phyloP scores from a whole-genome alignment of 2,888 invertebrate genomes.

The Junonia oenone region DNA sequence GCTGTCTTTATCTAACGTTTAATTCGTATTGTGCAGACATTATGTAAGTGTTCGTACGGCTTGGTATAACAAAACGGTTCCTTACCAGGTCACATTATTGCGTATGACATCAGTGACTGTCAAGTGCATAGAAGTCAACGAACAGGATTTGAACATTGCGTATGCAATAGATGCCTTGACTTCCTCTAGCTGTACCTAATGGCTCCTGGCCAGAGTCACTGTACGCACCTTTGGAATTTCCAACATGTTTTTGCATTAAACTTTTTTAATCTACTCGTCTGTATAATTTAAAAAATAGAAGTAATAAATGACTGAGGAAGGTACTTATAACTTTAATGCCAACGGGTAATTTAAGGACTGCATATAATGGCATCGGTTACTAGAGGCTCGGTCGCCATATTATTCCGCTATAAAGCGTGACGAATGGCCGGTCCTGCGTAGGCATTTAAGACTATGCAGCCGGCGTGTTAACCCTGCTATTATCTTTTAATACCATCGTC shows the following conservation, averaged over 20 bases:
- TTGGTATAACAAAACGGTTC: conserved; percentile 69
- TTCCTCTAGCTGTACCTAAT: conserved; percentile 53
- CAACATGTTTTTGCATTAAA: conserved; percentile 21
- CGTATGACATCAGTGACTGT: conserved; percentile 71
- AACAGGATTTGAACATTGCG: conserved; percentile 68
- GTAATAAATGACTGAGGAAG: conserved; percentile 13
- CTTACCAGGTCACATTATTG: conserved; percentile 71
- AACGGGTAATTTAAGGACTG: conserved; percentile 23
- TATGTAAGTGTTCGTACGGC: conserved; percentile 68
- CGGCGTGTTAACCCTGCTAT: conserved; percentile 65
- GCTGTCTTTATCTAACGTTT: conserved; percentile 48
- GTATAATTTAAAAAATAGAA: not conserved
- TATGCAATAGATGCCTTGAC: conserved; percentile 71
- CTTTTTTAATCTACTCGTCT: not conserved
- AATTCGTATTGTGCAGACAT: conserved; percentile 60
- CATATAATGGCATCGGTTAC: conserved; percentile 21
- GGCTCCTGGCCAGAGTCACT: conserved; percentile 65
- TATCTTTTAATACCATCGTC: conserved; percentile 77
- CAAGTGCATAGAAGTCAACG: conserved; percentile 72
- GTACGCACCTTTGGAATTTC: conserved; percentile 51
- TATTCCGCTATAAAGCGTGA: conserved; percentile 38
- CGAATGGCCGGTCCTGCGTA: conserved; percentile 41
- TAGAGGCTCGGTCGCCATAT: conserved; percentile 24
- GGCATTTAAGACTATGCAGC: conserved; percentile 52
- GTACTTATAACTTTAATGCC: conserved; percentile 13